phyloP scores from a whole-genome alignment of 2,113 vertebrate species.

The Enhydra lutris region DNA sequence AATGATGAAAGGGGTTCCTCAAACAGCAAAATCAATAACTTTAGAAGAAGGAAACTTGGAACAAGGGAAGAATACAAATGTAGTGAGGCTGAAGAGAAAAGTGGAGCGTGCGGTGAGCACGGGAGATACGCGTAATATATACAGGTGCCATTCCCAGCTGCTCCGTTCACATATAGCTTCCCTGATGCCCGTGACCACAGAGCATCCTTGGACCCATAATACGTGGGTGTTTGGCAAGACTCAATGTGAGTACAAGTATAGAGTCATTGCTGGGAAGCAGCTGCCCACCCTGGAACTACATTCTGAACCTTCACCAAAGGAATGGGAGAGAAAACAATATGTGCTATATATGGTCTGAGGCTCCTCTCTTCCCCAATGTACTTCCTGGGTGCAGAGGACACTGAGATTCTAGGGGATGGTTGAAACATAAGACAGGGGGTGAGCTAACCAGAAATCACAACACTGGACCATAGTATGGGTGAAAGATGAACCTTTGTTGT shows the following conservation, averaged over 20 bases:
- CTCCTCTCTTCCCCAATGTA: not conserved
- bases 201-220: not conserved
- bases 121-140: not conserved
- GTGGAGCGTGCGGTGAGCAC: not conserved
- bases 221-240: not conserved
- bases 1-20: not conserved
- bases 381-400: not conserved
- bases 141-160: not conserved
- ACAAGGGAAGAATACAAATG: not conserved
- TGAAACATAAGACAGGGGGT: not conserved
- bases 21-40: not conserved
- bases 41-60: not conserved
- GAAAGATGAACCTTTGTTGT: not conserved
- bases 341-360: not conserved
- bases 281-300: not conserved
- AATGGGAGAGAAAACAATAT: not conserved
- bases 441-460: not conserved
- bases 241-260: not conserved
- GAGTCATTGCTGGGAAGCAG: not conserved
- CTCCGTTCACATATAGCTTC: not conserved
- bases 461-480: not conserved
- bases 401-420: not conserved
- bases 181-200: not conserved
- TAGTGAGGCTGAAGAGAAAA: not conserved
- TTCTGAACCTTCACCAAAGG: not conserved